Percentiles rank a stretch among this genome's conserved stretches.
These are phyloP conservation scores for Bombyx huttoni DNA, from an alignment of 2,888 invertebrate species.

Conservation along the genomic window DNA sequence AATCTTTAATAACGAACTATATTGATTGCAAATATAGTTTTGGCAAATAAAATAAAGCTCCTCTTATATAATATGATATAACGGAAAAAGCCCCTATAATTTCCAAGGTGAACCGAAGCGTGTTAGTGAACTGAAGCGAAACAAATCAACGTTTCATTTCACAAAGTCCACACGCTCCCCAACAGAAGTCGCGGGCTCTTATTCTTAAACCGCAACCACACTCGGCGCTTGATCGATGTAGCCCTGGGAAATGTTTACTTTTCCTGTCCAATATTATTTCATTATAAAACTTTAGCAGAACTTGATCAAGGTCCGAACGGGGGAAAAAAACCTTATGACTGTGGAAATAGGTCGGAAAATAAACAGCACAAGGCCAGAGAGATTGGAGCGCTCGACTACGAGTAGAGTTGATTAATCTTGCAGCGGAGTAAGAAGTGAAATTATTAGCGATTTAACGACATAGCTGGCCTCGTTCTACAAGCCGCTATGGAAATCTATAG, in stretches of 20 bases:
- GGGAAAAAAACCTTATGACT: not conserved
- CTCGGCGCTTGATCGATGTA: not conserved
- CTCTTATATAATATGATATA: too few species aligned
- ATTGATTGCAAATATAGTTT: too few species aligned
- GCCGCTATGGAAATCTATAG: too few species aligned
- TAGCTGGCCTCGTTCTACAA: not conserved
- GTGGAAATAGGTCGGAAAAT: not conserved
- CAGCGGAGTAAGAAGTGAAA: not conserved
- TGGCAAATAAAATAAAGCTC: too few species aligned
- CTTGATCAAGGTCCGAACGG: not conserved
- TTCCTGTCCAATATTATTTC: constrained; percentile 5
- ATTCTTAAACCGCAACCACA: not conserved
- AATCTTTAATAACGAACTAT: too few species aligned
- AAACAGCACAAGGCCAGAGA: not conserved
- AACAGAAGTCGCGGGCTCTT: too few species aligned
- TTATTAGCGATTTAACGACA: not conserved
- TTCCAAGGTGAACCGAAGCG: not conserved
- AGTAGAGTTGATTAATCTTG: not conserved
- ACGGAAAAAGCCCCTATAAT: too few species aligned
- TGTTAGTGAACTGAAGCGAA: not conserved
- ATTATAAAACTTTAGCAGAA: constrained; percentile 6
- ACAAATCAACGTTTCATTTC: not conserved
- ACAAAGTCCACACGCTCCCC: not conserved
- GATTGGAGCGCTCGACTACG: not conserved
- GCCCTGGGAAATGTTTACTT: constrained; percentile 1